A percentile compares a stretch with the other conserved stretches of the same genome.
Evolutionary conservation across 2,113 vertebrate species (phyloP).

Genomic region (Dicaeum eximium): DNA sequence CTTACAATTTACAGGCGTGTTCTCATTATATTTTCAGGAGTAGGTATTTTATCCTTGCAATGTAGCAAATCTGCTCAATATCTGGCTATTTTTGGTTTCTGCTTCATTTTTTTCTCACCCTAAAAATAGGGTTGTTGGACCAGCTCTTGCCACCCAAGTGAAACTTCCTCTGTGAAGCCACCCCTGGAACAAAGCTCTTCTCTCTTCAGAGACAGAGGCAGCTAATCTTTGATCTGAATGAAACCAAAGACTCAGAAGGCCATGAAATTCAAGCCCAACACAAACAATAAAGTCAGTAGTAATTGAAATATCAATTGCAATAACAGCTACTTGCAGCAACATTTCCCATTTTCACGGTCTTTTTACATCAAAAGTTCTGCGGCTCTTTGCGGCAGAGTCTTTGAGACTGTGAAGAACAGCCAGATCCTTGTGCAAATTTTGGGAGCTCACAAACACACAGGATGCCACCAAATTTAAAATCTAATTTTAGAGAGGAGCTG

Average conservation of each 20-base stretch:
- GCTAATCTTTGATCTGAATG: not conserved
- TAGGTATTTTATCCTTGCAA: not conserved
- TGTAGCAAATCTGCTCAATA: not conserved
- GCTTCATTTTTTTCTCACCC: not conserved
- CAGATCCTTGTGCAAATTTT: not conserved
- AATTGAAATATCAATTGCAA: not conserved
- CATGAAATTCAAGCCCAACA: not conserved
- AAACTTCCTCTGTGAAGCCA: not conserved
- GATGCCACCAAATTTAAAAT: not conserved
- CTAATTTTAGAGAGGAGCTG: not conserved
- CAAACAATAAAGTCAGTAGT: not conserved
- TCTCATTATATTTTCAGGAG: not conserved
- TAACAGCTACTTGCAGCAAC: not conserved
- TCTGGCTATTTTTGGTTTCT: not conserved
- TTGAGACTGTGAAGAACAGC: not conserved
- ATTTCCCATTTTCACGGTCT: not conserved
- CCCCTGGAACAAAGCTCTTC: not conserved
- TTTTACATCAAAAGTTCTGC: not conserved
- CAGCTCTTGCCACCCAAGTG: not conserved
- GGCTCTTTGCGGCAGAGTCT: not conserved
- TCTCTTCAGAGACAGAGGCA: not conserved
- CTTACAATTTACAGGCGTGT: not conserved
- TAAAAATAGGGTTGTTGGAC: not conserved
- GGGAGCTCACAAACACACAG: not conserved
- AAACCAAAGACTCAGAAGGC: not conserved